phyloP scores from a whole-genome alignment of 2,113 vertebrate species.

The Plestiodon gilberti region DNA sequence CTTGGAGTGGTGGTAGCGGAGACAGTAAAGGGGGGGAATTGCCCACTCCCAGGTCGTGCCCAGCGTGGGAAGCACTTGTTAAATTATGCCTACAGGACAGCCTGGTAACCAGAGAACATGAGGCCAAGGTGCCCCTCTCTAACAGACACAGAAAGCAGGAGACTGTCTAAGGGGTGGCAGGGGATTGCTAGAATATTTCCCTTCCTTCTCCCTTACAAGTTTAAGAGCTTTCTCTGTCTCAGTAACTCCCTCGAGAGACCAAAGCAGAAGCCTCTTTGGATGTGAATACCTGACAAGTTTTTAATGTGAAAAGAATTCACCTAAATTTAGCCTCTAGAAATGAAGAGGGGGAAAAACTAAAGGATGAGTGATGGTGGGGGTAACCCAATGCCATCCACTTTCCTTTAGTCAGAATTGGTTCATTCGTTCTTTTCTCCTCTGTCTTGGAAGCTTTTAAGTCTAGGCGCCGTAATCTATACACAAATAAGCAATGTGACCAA shows the following conservation, averaged over 20 bases:
- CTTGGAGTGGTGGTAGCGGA: neutral
- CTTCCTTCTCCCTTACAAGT: slow-evolving; percentile 49
- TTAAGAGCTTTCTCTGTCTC: slow-evolving; percentile 67
- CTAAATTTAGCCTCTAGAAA: slow-evolving; percentile 66
- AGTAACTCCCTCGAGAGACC: slow-evolving; percentile 54
- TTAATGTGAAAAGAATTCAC: slow-evolving; percentile 70
- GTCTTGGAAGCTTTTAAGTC: slow-evolving; percentile 58
- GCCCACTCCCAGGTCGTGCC: neutral
- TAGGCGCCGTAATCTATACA: slow-evolving; percentile 36
- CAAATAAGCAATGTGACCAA: slow-evolving; percentile 46
- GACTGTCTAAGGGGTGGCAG: slow-evolving; percentile 21
- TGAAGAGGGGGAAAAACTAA: slow-evolving; percentile 10
- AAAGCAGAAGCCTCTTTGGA: slow-evolving; percentile 62
- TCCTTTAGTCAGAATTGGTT: slow-evolving; percentile 37
- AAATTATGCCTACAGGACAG: slow-evolving; percentile 4
- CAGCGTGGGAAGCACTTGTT: neutral
- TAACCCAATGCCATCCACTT: slow-evolving; percentile 61
- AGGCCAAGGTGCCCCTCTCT: neutral
- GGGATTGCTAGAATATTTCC: slow-evolving; percentile 40
- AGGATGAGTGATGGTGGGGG: slow-evolving; percentile 21
- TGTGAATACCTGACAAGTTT: slow-evolving; percentile 71
- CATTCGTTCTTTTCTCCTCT: slow-evolving; percentile 50
- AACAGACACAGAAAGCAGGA: neutral
- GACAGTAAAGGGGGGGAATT: neutral
- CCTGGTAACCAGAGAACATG: neutral